Conservation (phyloP, 2,888 invertebrate species). For the Synergus japonicus region DNA sequence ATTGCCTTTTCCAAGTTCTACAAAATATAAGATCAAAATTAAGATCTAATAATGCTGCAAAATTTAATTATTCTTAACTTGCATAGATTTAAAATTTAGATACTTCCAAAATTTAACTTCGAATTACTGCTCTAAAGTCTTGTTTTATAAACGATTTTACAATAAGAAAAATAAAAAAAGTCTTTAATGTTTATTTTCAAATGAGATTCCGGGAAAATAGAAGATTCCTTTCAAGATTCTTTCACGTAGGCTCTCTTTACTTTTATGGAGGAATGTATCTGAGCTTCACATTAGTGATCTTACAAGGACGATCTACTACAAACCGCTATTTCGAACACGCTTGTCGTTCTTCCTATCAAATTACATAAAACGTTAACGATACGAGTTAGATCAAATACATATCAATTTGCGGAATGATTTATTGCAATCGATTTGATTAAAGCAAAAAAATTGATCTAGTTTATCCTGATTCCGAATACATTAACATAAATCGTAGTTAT, state of each 20-base stretch:
- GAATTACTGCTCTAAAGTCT: neutral
- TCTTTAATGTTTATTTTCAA: neutral
- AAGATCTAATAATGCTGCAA: no score
- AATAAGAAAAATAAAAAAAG: neutral
- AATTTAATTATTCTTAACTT: no score
- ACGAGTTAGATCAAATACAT: constrained; percentile 18
- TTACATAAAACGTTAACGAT: constrained; percentile 34
- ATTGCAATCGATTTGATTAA: neutral
- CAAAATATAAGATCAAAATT: neutral
- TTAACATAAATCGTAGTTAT: no score
- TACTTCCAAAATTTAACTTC: neutral
- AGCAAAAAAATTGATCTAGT: neutral
- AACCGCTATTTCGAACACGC: constrained; percentile 25
- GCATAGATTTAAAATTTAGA: neutral
- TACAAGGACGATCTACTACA: constrained; percentile 17
- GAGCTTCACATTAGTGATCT: constrained; percentile 1
- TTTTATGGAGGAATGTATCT: constrained; percentile 9
- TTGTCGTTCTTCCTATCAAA: constrained; percentile 30
- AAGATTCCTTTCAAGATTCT: constrained; percentile 1
- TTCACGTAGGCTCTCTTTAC: neutral
- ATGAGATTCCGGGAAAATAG: neutral
- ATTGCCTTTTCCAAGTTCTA: constrained; percentile 28
- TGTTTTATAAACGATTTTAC: neutral
- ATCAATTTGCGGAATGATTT: constrained; percentile 26
- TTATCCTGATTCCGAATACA: no score